Evolutionary conservation across 2,113 vertebrate genomes (phyloP).

Genomic region (Pelecanoides urinatrix): DNA sequence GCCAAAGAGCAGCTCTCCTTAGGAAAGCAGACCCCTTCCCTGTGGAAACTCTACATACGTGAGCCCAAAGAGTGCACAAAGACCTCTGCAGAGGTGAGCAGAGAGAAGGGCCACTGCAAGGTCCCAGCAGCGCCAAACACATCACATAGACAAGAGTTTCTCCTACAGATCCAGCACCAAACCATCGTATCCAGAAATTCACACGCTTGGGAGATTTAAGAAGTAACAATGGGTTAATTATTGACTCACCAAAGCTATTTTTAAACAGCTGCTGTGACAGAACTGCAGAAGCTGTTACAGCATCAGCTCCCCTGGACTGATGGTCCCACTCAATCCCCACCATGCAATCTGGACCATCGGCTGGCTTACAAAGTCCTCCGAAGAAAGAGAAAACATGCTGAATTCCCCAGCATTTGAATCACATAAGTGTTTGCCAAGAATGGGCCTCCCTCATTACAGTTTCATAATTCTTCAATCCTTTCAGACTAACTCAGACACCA

Average conservation of each 20-base stretch:
- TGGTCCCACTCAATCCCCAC: background rate
- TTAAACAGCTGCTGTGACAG: background rate
- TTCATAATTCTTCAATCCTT: constrained; percentile 31
- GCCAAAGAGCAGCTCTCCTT: background rate
- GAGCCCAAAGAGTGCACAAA: background rate
- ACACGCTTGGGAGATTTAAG: background rate
- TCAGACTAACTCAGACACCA: constrained; percentile 18
- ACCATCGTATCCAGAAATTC: background rate
- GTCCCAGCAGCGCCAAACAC: background rate
- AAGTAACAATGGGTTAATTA: background rate
- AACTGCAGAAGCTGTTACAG: background rate
- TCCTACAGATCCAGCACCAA: background rate
- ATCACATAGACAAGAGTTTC: background rate
- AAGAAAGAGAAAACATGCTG: constrained; percentile 15
- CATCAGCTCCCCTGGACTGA: background rate
- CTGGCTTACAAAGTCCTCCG: background rate
- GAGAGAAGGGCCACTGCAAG: background rate
- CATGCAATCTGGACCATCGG: background rate
- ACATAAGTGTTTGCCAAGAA: background rate
- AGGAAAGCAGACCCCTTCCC: background rate
- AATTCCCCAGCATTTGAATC: constrained; percentile 61
- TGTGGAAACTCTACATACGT: rapidly evolving
- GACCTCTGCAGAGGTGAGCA: background rate
- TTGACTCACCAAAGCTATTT: background rate
- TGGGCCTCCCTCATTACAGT: constrained; percentile 11